phyloP scores from a whole-genome alignment of 2,888 invertebrate species.

The Oligia fasciuncula region DNA sequence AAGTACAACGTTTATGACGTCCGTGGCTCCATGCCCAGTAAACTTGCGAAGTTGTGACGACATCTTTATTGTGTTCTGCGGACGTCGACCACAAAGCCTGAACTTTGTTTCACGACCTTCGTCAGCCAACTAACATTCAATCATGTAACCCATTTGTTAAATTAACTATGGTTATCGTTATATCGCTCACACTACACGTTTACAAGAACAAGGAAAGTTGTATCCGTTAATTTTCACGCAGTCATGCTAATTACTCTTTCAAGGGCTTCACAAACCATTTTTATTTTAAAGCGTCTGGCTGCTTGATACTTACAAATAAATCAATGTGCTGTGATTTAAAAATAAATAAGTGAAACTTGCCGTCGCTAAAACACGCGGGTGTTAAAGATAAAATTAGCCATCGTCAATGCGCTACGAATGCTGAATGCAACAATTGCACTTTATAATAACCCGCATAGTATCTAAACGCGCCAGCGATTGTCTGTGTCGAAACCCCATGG shows the following conservation, averaged over 20 bases:
- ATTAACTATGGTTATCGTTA: conserved; percentile 57
- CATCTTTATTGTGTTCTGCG: conserved; percentile 48
- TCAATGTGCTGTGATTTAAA: conserved; percentile 24
- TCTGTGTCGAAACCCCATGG: conserved; percentile 76
- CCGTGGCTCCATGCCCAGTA: conserved; percentile 58
- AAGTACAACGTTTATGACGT: conserved; percentile 58
- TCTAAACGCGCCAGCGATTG: conserved; percentile 76
- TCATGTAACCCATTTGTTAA: conserved; percentile 58
- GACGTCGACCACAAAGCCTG: conserved; percentile 40
- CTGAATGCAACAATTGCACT: conserved; percentile 79
- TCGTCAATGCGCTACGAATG: conserved; percentile 75
- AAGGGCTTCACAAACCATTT: conserved; percentile 42
- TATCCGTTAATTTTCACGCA: conserved; percentile 50
- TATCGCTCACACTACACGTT: conserved; percentile 50
- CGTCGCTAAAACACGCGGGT: conserved; percentile 57
- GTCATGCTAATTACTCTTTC: conserved; percentile 52
- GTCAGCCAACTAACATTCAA: conserved; percentile 41
- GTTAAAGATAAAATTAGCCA: conserved; percentile 68
- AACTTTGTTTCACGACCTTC: conserved; percentile 57
- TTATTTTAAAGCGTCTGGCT: conserved; percentile 28
- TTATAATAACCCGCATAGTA: conserved; percentile 88
- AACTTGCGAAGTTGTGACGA: conserved; percentile 64
- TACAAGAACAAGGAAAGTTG: conserved; percentile 59
- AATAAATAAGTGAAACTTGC: conserved; percentile 56
- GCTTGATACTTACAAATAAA: conserved; percentile 26